Percentiles rank a stretch among this genome's conserved stretches.
phyloP scores from a whole-genome alignment of 1,140 invertebrate genomes.

The Bradynema listronoti region DNA sequence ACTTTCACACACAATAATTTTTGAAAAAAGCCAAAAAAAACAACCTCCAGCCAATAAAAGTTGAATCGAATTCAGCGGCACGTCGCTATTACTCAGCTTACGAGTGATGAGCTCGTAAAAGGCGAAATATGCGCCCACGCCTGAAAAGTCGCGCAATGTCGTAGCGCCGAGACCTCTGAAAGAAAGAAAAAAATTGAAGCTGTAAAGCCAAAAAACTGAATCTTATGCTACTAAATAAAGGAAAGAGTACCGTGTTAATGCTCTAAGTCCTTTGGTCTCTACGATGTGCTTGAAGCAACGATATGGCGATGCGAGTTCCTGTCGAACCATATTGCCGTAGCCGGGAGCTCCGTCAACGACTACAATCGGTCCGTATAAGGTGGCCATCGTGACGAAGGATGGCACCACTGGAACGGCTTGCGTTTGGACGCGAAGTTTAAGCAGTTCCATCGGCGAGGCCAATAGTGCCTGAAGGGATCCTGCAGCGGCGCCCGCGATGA shows the following conservation, averaged over 20 bases:
- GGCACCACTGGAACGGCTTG: too few species aligned
- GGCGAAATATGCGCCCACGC: slow-evolving; percentile 68
- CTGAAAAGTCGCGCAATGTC: slow-evolving; percentile 68
- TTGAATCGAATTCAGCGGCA: slow-evolving; percentile 35
- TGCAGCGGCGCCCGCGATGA: slow-evolving; percentile 67
- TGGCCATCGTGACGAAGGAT: too few species aligned
- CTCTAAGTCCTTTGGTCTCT: slow-evolving; percentile 62
- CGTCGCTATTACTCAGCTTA: slow-evolving; percentile 44
- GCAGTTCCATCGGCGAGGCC: slow-evolving; percentile 71
- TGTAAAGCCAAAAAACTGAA: slow-evolving; percentile 47
- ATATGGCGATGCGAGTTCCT: slow-evolving; percentile 64
- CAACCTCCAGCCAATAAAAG: slow-evolving; percentile 50
- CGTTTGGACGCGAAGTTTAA: slow-evolving; percentile 73
- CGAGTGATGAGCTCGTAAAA: slow-evolving; percentile 68
- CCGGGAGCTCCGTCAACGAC: too few species aligned
- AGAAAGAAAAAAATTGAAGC: too few species aligned
- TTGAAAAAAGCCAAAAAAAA: background rate
- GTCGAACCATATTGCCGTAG: slow-evolving; percentile 12
- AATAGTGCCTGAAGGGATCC: slow-evolving; percentile 75
- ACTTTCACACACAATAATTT: background rate
- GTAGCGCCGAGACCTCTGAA: slow-evolving; percentile 73
- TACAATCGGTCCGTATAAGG: too few species aligned
- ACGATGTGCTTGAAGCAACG: slow-evolving; percentile 68
- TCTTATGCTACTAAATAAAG: slow-evolving; percentile 9
- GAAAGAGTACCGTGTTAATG: slow-evolving; percentile 21